Base-by-base conservation (phyloP, 2,797 vertebrate species). In the Galaxias olidus region DNA sequence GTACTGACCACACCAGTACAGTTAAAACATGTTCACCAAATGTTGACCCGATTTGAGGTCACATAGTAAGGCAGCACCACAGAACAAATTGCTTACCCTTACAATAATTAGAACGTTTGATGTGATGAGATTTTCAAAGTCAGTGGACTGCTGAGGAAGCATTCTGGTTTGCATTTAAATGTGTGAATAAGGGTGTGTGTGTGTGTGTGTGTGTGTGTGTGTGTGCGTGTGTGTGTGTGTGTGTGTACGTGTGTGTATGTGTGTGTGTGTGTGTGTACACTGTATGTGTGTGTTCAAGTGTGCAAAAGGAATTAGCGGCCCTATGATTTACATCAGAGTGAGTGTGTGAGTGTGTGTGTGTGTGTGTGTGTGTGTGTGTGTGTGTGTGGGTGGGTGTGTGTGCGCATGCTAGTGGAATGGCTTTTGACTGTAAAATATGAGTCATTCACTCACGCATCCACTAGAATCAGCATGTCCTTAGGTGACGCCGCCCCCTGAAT, bases 391-490 rank as follows among this genome's bases (percentile, higher is more conserved):
- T n/a, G n/a, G n/a, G n/a, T 30, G 30, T 30, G 30, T 30, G 30
- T 6, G 2, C 3, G 6, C 59, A 0, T 9, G 10, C n/a, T 50
- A 63, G 66, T 69, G 14, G 82, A 75, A 77, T 42, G 44, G 64
- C 76, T 74, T 70, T 12, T 65, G 79, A 80, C 72, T 74, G 50
- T 72, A 76, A 72, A 13, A 48, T 65, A 62, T 81, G 77, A 88
- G 77, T 84, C 76, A 84, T 62, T 82, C 79, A 92, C 97, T 97
- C 88, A 99, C 97, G 96, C 96, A 65, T 99, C 97, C 77, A 99
- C 96, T 78, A 99, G 88, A 80, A 99, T 99, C 70, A 99, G 93
- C 97, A 99, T 99, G 79, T 99, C 96, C 89, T 99, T 99, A 63
- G 97, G 97, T 65, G 97, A 99, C 13, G 97, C 95, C 47, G 97